These are phyloP conservation scores for Andricus curvator DNA, from an alignment of 2,888 invertebrate species.

Conservation along the genomic window DNA sequence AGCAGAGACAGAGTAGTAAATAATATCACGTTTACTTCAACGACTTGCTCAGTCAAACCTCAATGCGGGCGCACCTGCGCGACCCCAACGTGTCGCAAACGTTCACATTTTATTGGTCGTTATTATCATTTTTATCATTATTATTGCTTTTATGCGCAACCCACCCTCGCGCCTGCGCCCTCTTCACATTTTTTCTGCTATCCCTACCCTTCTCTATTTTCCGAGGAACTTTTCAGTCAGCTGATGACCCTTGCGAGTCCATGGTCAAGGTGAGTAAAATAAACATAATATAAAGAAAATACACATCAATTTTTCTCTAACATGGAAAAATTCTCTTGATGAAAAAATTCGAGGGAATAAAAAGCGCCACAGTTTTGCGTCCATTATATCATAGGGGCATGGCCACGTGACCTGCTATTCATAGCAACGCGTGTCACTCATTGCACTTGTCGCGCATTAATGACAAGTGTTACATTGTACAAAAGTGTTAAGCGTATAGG, in stretches of 20 bases:
- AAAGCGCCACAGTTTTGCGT: too few relatives aligned
- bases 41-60: slow-evolving; percentile 30
- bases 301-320: not conserved
- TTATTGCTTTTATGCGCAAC: slow-evolving; percentile 29
- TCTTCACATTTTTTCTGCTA: slow-evolving; percentile 8
- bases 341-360: not conserved
- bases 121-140: slow-evolving; percentile 14
- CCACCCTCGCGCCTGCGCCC: slow-evolving; percentile 32
- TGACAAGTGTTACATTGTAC: slow-evolving; percentile 14
- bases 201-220: not conserved
- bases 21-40: slow-evolving; percentile 38
- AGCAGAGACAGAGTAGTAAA: slow-evolving; percentile 15
- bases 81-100: slow-evolving; percentile 22
- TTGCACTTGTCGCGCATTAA: not conserved
- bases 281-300: not conserved
- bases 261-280: slow-evolving; percentile 16
- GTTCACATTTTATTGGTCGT: slow-evolving; percentile 40
- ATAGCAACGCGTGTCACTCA: not conserved
- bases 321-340: not conserved
- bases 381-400: not conserved
- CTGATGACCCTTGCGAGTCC: slow-evolving; percentile 13
- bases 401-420: not conserved
- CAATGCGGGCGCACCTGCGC: slow-evolving; percentile 38
- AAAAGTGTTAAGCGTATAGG: not conserved
- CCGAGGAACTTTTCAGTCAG: slow-evolving; percentile 21